Percentiles rank a stretch among this genome's conserved stretches.
phyloP scores from a whole-genome alignment of 2,797 vertebrate species.

The Peromyscus attwateri region DNA sequence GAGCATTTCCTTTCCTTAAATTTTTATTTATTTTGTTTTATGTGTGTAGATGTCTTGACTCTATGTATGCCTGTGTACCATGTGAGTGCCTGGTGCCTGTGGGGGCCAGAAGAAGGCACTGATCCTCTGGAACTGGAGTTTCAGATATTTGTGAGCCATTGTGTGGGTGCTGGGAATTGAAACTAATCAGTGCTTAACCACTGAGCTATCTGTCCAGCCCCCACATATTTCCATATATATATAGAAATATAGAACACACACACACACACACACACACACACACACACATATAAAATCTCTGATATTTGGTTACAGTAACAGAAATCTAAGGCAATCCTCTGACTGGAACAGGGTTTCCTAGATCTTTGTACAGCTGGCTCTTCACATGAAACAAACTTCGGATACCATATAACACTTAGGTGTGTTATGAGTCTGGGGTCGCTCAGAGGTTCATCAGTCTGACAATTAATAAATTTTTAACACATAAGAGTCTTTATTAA shows the following conservation, averaged over 20 bases:
- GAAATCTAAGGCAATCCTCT: neutral
- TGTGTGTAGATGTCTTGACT: neutral
- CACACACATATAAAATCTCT: neutral
- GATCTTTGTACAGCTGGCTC: too few species aligned
- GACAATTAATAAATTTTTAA: neutral
- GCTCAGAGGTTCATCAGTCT: neutral
- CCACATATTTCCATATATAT: neutral
- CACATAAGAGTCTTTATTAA: neutral
- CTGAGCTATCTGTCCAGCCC: neutral
- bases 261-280: too few species aligned
- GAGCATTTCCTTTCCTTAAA: too few species aligned
- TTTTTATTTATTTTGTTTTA: neutral
- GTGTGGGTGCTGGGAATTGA: neutral
- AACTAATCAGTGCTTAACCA: neutral
- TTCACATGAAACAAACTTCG: neutral
- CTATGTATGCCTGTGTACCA: neutral
- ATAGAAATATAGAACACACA: neutral
- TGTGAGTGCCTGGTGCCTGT: too few species aligned
- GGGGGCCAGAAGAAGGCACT: neutral
- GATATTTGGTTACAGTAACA: neutral
- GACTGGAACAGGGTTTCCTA: neutral
- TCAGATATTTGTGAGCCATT: too few species aligned
- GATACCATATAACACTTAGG: neutral
- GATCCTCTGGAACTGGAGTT: neutral
- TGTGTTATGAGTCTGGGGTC: neutral